Base-by-base conservation (phyloP, 2,113 vertebrate species). In the Platycercus adscitus region DNA sequence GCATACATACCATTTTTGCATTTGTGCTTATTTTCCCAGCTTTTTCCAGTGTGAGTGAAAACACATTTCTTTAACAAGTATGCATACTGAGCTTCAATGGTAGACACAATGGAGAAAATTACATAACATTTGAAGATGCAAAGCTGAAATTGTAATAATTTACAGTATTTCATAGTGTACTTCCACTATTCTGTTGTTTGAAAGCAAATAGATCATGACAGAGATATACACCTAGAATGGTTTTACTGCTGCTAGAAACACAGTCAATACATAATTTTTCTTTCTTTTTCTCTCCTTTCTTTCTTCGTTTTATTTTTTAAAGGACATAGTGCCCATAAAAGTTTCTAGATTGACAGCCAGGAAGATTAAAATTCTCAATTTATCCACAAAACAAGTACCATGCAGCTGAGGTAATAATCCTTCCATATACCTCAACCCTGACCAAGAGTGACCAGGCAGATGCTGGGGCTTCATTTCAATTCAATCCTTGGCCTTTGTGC, bases 331-430 rank as follows among this genome's bases (percentile, higher is more conserved):
- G 13, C 39, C 50, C 53, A 61, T 88, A 90, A 88, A 93, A 44
- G 76, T 75, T 94, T 96, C 89, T 82, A 29, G 69, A 81, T 68
- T 97, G 95, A 94, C 90, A 96, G 56, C 53, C 25, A 3, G 3
- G 86, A 90, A 93, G 88, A 96, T 52, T 95, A 91, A 96, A 96
- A 90, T 93, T 80, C 92, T 94, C 70, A 94, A 50, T 96, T 91
- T 97, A 94, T 84, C 81, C 9, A 2, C 49, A 66, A 64, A 86
- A 69, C 35, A 78, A 80, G 63, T 55, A 85, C 24, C 18, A 44
- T 71, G 44, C 37, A 72, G 53, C 73, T 71, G 65, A 91, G 14
- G 68, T 77, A 91, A 96, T 96, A 97, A 95, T 93, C 90, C 33
- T 80, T 89, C 84, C 60, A 39, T 80, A 80, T 89, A 90, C 81